A percentile compares a stretch with the other conserved stretches of the same genome.
These are phyloP conservation scores for Phylloscopus trochilus DNA, from an alignment of 2,113 vertebrate species.

Conservation along the genomic window DNA sequence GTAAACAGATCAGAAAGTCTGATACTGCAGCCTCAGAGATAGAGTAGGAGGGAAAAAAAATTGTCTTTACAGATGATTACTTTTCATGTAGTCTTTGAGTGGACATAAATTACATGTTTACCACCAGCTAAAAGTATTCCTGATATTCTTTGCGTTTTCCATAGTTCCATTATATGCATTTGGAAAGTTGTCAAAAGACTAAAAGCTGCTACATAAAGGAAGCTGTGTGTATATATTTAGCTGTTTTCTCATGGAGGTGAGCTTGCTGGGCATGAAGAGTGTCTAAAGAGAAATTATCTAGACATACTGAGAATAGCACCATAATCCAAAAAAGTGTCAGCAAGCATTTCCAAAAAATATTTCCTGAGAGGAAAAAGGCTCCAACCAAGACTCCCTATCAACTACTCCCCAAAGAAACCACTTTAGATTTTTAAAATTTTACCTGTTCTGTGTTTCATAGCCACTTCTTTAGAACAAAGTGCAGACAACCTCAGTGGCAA, in stretches of 20 bases:
- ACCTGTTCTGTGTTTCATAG: neutral
- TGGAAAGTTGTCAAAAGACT: neutral
- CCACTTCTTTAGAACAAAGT: neutral
- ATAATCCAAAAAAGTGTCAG: neutral
- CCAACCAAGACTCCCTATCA: neutral
- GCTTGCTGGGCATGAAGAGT: neutral
- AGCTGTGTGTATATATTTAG: neutral
- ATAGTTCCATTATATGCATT: neutral
- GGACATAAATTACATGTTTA: neutral
- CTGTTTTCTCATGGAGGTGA: neutral
- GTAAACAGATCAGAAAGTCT: neutral
- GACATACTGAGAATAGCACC: neutral
- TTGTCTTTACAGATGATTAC: neutral
- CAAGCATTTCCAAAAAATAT: neutral
- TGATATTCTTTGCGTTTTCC: neutral
- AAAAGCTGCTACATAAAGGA: neutral
- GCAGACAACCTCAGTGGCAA: neutral
- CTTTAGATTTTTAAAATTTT: neutral
- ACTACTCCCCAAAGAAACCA: rapidly evolving
- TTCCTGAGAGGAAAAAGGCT: neutral
- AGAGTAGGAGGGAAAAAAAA: neutral
- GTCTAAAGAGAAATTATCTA: neutral
- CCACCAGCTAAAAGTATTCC: neutral
- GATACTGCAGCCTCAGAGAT: neutral
- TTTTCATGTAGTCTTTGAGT: neutral